Base-by-base conservation (phyloP, 64 coral and sea anemone genomes). In the Dendrophyllia cribrosa region DNA sequence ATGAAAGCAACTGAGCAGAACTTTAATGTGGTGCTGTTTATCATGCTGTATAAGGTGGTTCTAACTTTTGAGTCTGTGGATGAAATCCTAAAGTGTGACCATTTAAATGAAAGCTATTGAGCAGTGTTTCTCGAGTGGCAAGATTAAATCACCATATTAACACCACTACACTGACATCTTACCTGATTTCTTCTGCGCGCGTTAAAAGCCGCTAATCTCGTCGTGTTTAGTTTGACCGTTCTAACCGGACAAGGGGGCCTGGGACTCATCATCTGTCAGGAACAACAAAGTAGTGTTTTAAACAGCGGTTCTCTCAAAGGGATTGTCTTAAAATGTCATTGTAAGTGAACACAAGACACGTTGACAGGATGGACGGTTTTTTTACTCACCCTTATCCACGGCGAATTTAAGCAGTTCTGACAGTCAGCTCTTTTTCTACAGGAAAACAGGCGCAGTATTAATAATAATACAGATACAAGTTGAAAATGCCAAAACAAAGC, bases 201-300 rank as follows among this genome's bases (percentile, higher is more conserved):
- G 73, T 99, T 99, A 78, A 96, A 99, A 34, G 97, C 94, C 16
- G 97, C 97, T 21, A 99, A 78, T 60, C 97, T 87, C 62, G 97
- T 96, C 9, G 84, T 99, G 87, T 96, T 99, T 1, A 99, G 88
- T 79, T 95, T 95, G 1, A 92, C 78, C n/a, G 91, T 93, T 51
- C 77, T 88, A 22, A 99, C 94, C 3, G 97, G 97, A 84, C 94
- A 91, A 8, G 97, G 97, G 0, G 97, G 94, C 22, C 97, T 95
- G 7, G 97, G 87, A 59, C 94, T 96, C 13, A 93, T 70, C 97
- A 96, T 99, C 97, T 99, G 72, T 15, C n/a, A 83, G 44, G 79
- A 17, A 68, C 2, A 92, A 10, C 79, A 20, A 58, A 58, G 34
- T 1, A 88, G 46, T 58, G 20, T 8, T 76, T 43, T 66, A 9